Conservation (phyloP, 2,113 vertebrate species). For the Forbesichthys papilliferus region DNA sequence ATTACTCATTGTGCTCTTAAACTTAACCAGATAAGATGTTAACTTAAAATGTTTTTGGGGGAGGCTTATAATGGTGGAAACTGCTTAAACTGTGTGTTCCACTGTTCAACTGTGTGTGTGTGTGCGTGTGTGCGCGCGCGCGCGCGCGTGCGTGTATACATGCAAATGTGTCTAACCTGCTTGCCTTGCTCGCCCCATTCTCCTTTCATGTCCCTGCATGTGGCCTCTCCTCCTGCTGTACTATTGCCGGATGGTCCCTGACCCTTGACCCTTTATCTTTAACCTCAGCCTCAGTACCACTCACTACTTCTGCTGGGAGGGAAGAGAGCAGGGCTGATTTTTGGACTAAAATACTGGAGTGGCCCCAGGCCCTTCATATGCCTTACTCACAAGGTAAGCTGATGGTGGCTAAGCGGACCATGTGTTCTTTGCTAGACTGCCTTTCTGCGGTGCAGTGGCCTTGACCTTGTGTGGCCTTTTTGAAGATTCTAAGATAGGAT, state of each 20-base stretch:
- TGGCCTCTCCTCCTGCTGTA: constrained; percentile 3
- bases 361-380: constrained; percentile 67
- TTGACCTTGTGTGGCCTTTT: no score
- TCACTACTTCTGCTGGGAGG: constrained; percentile 44
- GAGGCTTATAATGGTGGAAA: no score
- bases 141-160: background rate
- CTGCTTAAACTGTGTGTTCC: background rate
- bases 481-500: no score
- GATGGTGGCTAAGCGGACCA: constrained; percentile 19
- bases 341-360: constrained; percentile 72
- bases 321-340: constrained; percentile 62
- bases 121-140: no score
- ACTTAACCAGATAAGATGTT: no score
- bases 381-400: constrained; percentile 69
- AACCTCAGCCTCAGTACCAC: constrained; percentile 50
- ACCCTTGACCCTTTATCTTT: constrained; percentile 37
- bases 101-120: no score
- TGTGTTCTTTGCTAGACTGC: background rate
- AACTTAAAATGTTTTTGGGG: no score
- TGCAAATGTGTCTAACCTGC: constrained; percentile 39
- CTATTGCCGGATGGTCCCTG: constrained; percentile 27
- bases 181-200: constrained; percentile 39
- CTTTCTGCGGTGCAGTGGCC: background rate
- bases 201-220: constrained; percentile 13
- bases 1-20: no score